Conservation (phyloP, 2,113 vertebrate species). For the Pyxicephalus adspersus region DNA sequence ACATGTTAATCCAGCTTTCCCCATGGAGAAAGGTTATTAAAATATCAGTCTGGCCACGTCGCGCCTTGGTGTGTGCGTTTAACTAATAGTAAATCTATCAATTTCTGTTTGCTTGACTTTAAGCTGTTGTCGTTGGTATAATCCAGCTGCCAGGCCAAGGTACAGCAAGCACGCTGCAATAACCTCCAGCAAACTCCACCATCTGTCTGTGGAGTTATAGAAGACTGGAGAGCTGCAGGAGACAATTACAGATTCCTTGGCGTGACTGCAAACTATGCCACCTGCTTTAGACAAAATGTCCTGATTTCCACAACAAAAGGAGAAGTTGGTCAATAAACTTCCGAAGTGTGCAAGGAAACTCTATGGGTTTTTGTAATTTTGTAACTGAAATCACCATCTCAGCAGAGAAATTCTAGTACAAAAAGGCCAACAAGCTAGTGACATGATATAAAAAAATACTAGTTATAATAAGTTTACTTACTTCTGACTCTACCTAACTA, state of each 20-base stretch:
- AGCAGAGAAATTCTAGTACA: no score
- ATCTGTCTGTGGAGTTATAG: constrained; percentile 31
- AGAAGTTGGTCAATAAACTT: no score
- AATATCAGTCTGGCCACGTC: constrained; percentile 20
- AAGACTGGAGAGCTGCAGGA: not conserved
- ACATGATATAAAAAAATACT: no score
- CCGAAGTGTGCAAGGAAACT: no score
- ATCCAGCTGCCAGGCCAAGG: constrained; percentile 33
- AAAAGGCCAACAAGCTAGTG: no score
- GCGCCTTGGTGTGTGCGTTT: not conserved
- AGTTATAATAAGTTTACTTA: no score
- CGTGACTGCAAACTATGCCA: not conserved
- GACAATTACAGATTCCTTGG: not conserved
- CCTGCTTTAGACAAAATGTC: no score
- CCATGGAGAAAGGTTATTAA: constrained; percentile 36
- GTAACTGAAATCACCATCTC: no score
- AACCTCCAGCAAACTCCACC: constrained; percentile 27
- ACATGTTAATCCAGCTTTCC: constrained; percentile 34
- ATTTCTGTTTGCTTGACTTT: constrained; percentile 21
- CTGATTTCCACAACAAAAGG: no score
- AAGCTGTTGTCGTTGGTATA: constrained; percentile 1
- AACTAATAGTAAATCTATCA: constrained; percentile 15
- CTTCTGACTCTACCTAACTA: no score
- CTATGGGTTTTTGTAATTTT: no score
- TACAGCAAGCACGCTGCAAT: constrained; percentile 16